A percentile compares a stretch with the other conserved stretches of the same genome.
These are phyloP conservation scores for Brachionus paranguensis DNA, from an alignment of 1,140 invertebrate species.

Conservation along the genomic window DNA sequence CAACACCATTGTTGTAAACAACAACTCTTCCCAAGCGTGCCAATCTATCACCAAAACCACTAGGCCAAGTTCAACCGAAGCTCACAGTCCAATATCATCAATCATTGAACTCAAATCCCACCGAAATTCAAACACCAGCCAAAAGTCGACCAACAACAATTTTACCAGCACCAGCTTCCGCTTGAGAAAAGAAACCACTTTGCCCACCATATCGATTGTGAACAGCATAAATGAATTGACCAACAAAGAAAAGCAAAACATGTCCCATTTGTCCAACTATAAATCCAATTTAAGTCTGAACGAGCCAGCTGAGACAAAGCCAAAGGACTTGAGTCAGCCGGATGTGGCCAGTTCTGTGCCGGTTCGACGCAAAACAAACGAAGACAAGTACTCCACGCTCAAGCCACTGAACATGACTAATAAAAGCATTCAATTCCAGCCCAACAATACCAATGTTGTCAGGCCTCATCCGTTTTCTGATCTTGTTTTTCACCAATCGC, in stretches of 20 bases:
- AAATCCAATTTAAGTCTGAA: constrained; percentile 6
- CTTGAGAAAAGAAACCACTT: constrained; percentile 16
- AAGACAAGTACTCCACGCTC: not conserved
- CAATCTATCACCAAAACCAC: not conserved
- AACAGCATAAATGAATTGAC: constrained; percentile 17
- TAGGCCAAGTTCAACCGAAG: not conserved
- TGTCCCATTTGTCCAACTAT: constrained; percentile 14
- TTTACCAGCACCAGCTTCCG: not conserved
- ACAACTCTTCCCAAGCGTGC: not conserved
- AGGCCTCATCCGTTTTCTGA: constrained; percentile 18
- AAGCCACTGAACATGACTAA: not conserved
- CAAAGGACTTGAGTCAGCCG: not conserved
- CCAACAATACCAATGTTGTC: not conserved
- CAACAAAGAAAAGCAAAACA: constrained; percentile 16
- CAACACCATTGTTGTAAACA: not conserved
- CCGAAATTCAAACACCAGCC: not conserved
- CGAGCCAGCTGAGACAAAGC: not conserved
- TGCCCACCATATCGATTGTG: constrained; percentile 28
- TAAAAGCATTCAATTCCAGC: constrained; percentile 3
- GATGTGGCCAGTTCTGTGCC: not conserved
- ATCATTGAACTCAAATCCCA: not conserved
- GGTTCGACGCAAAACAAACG: not conserved
- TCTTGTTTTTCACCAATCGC: not conserved
- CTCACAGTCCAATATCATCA: not conserved
- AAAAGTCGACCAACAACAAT: not conserved